Conservation (phyloP, 2,113 vertebrate species). For the Romanogobio albipinnatus region DNA sequence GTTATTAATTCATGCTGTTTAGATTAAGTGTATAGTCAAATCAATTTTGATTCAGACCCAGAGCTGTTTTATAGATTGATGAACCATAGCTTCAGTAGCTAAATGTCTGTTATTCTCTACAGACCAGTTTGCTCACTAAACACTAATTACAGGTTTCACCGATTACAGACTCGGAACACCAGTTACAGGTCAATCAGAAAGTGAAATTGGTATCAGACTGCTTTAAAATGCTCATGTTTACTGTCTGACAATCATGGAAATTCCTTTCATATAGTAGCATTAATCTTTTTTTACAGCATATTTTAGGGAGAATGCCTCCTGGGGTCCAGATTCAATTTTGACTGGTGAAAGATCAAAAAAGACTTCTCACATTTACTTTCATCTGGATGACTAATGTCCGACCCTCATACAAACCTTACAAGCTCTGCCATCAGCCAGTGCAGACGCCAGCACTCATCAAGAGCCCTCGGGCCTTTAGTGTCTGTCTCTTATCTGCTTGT, state of each 20-base stretch:
- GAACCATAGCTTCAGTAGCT: neutral
- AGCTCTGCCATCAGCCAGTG: constrained; percentile 18
- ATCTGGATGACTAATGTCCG: constrained; percentile 63
- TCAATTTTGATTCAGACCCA: neutral
- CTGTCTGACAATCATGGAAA: neutral
- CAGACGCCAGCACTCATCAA: neutral
- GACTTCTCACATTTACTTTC: constrained; percentile 54
- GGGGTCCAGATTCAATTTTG: constrained; percentile 62
- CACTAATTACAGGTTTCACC: neutral
- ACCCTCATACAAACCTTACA: constrained; percentile 16
- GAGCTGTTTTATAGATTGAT: neutral
- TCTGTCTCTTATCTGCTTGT: constrained; percentile 13
- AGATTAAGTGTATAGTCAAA: neutral
- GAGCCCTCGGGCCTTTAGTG: neutral
- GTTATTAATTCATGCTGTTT: neutral
- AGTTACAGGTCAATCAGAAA: neutral
- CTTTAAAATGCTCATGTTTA: neutral
- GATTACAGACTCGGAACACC: neutral
- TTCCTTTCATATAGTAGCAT: neutral
- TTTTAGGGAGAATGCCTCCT: constrained; percentile 47
- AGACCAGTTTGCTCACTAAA: neutral
- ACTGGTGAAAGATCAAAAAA: constrained; percentile 57
- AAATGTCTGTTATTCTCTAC: neutral
- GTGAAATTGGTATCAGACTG: neutral
- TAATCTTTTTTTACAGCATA: constrained; percentile 10